Percentiles rank a stretch among this genome's conserved stretches.
Evolutionary conservation across 2,888 invertebrate genomes (phyloP).

Genomic region (Cyaniris semiargus): DNA sequence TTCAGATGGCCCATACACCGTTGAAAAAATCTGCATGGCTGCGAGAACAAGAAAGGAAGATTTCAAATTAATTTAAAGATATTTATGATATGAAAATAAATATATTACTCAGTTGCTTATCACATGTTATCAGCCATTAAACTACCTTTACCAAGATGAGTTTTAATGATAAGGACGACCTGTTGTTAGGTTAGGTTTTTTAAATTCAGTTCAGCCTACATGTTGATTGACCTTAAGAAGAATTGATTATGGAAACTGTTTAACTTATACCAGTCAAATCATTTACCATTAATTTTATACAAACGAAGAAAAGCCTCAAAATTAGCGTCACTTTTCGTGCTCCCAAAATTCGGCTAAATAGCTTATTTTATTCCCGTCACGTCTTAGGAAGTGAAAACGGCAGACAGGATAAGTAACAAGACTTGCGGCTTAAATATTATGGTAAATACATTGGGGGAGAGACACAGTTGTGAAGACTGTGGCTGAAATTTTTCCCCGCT

Average conservation of each 20-base stretch:
- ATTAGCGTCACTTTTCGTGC: neutral
- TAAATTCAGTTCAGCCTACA: no score
- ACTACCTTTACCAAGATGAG: no score
- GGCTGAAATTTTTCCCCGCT: no score
- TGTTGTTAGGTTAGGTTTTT: no score
- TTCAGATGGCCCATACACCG: slow-evolving; percentile 74
- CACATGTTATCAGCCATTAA: neutral
- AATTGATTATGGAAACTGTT: no score
- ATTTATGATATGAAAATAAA: neutral
- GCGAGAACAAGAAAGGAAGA: slow-evolving; percentile 42
- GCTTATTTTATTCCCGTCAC: slow-evolving; percentile 2
- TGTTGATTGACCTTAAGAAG: no score
- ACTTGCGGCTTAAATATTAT: neutral
- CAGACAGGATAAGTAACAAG: neutral
- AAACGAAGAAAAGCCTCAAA: neutral
- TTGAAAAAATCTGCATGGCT: slow-evolving; percentile 52
- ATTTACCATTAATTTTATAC: neutral
- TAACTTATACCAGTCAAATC: neutral
- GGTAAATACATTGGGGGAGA: neutral
- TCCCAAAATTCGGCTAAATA: neutral
- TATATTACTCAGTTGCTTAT: no score
- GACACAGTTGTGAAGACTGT: neutral
- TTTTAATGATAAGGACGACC: no score
- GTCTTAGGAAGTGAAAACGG: slow-evolving; percentile 11
- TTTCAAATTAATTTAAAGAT: slow-evolving; percentile 42